Base-by-base conservation (phyloP, 1,140 invertebrate species). In the Lepidurus packardi region DNA sequence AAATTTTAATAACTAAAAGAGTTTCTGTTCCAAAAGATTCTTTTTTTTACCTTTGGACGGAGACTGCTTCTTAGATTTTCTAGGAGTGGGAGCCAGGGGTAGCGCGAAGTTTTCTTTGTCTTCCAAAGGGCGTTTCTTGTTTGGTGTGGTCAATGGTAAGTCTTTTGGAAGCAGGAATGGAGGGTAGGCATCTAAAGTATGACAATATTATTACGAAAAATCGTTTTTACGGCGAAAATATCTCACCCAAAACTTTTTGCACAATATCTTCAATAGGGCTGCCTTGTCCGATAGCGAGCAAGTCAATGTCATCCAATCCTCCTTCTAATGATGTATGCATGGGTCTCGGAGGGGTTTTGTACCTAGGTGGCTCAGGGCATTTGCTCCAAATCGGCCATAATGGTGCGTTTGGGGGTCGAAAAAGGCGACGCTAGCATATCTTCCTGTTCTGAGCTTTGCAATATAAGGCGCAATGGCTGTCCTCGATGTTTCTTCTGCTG, bases 401-500 rank as follows among this genome's bases (percentile, higher is more conserved):
- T 43, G 44, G 45, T 73, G 21, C 79, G 79, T 73, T 80, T 80
- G 43, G 43, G 24, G 21, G 43, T 73, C 24, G 76, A 47, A 1
- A 77, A 53, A 7, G 79, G 76, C 0, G 78, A 43, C 11, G 44
- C 78, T 25, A 73, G 25, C n/a, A 74, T 45, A 16, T 21, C 43
- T 34, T 78, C 8, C 11, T 47, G 42, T 7, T 42, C 44, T 41
- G 47, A 74, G 44, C 9, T 11, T 74, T 43, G 73, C 45, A 24
- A 41, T 11, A 47, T 79, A n/a, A 88, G 81, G 45, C 84, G 79
- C 1, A 86, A 81, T 34, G 85, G 83, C 53, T 83, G 84, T 34
- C 91, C 89, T 78, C 87, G 87, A 80, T 86, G 84, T 84, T 93
- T 93, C 80, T 89, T 89, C 65, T 88, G 86, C 16, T 91, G 81